These are phyloP conservation scores for Tuberolachnus salignus DNA, from an alignment of 2,888 invertebrate species.

Conservation along the genomic window DNA sequence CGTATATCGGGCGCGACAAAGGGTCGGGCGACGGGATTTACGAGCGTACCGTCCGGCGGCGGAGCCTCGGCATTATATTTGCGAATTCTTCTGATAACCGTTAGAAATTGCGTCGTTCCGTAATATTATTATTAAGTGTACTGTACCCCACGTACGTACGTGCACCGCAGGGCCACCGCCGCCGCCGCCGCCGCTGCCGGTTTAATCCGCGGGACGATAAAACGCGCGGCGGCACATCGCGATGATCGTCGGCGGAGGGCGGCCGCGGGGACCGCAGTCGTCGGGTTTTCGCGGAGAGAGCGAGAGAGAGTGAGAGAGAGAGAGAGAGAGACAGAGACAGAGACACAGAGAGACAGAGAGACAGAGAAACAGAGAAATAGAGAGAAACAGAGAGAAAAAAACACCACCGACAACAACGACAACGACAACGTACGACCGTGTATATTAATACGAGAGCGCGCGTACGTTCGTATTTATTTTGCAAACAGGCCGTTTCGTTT, in stretches of 20 bases:
- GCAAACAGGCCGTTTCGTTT: slow-evolving; percentile 50
- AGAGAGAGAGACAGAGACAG: neutral
- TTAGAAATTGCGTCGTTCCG: slow-evolving; percentile 38
- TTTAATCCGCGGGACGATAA: slow-evolving; percentile 32
- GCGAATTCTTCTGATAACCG: slow-evolving; percentile 49
- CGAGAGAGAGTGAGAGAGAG: neutral
- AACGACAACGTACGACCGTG: no score
- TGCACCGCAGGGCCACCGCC: neutral
- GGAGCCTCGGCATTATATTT: slow-evolving; percentile 22
- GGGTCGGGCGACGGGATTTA: slow-evolving; percentile 47
- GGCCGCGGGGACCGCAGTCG: neutral
- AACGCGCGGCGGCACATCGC: neutral
- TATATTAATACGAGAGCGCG: neutral
- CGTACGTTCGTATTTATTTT: slow-evolving; percentile 42
- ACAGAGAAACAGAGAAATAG: neutral
- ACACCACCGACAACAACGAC: no score
- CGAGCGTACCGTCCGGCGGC: no score
- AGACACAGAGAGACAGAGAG: neutral
- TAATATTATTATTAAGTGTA: no score
- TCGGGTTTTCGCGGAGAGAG: slow-evolving; percentile 21
- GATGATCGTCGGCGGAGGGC: neutral
- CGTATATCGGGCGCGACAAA: slow-evolving; percentile 37
- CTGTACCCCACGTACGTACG: no score
- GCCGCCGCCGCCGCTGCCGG: neutral
- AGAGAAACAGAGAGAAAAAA: neutral